Percentiles rank a stretch among this genome's conserved stretches.
Conservation (phyloP, 2,888 invertebrate genomes). For the Amblyjoppa proteus region DNA sequence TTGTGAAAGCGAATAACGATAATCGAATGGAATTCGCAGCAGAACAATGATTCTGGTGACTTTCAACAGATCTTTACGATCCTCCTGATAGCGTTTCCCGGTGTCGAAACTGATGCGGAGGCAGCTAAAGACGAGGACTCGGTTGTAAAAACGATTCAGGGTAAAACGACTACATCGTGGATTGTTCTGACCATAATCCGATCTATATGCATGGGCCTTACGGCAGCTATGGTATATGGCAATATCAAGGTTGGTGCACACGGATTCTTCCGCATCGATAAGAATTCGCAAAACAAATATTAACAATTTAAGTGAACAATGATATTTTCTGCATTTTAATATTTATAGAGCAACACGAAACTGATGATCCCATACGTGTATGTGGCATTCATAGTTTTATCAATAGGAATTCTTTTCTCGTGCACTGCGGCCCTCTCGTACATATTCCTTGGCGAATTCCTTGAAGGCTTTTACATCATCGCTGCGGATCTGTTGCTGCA, state of each 20-base stretch:
- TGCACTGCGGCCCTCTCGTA: constrained; percentile 8
- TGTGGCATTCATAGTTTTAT: constrained; percentile 12
- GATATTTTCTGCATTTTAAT: not conserved
- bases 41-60: not conserved
- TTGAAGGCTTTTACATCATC: not conserved
- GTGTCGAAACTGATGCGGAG: too few species aligned
- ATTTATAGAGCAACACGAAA: not conserved
- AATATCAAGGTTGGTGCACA: not conserved
- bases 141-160: not conserved
- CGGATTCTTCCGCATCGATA: not conserved
- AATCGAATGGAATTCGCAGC: not conserved
- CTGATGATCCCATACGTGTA: constrained; percentile 3
- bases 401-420: not conserved
- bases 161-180: not conserved
- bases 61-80: not conserved
- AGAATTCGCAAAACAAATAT: not conserved
- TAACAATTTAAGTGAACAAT: not conserved
- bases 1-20: not conserved
- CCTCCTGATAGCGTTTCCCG: not conserved
- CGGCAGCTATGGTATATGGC: not conserved
- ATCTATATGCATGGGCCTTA: not conserved
- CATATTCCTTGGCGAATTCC: not conserved
- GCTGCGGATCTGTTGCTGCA: not conserved
- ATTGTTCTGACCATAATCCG: not conserved
- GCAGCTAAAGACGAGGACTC: not conserved